Evolutionary conservation across 1,140 invertebrate genomes (phyloP).

Genomic region (Tetranychus cinnabarinus): DNA sequence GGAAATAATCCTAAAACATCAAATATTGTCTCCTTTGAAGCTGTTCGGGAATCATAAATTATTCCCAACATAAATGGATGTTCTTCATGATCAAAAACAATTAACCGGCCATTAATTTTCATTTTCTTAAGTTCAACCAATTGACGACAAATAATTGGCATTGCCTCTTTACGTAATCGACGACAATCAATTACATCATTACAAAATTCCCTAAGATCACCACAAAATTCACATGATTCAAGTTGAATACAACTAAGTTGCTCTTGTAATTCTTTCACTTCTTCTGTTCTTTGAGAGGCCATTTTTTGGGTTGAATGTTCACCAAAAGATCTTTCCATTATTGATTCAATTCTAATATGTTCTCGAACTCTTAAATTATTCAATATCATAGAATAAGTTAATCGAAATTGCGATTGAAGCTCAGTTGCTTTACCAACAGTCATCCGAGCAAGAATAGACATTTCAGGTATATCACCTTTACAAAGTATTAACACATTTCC

Average conservation of each 20-base stretch:
- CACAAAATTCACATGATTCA: neutral
- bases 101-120: neutral
- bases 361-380: slow-evolving; percentile 52
- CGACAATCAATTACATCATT: neutral
- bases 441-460: slow-evolving; percentile 49
- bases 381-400: slow-evolving; percentile 86
- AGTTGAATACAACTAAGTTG: neutral
- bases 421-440: slow-evolving; percentile 39
- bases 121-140: neutral
- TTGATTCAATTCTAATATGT: slow-evolving; percentile 69
- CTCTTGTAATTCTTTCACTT: neutral
- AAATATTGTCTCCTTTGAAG: neutral
- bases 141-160: neutral
- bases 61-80: neutral
- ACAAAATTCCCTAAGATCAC: neutral
- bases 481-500: slow-evolving; percentile 89
- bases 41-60: neutral
- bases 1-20: neutral
- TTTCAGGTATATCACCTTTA: slow-evolving; percentile 44
- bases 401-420: slow-evolving; percentile 65
- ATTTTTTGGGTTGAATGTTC: slow-evolving; percentile 35
- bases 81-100: neutral
- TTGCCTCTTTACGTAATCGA: neutral
- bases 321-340: slow-evolving; percentile 79
- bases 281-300: neutral